phyloP scores from a whole-genome alignment of 2,888 invertebrate species.

The Hirtodrosophila histrioides region DNA sequence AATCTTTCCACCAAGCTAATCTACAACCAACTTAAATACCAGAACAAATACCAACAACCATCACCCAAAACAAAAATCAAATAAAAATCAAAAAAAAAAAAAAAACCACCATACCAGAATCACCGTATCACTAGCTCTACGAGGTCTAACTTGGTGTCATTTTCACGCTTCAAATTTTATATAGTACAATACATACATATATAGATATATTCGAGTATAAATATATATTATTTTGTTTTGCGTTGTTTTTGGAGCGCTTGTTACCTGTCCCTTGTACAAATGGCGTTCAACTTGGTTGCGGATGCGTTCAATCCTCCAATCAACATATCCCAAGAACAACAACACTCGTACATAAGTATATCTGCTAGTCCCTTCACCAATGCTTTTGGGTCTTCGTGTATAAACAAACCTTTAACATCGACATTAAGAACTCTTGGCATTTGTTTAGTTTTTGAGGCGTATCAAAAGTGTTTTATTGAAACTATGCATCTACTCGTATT shows the following conservation, averaged over 20 bases:
- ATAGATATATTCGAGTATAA: background rate
- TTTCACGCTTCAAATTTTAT: slow-evolving; percentile 72
- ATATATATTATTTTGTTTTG: slow-evolving; percentile 33
- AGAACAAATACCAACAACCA: slow-evolving; percentile 63
- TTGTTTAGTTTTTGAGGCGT: slow-evolving; percentile 3
- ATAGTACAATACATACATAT: slow-evolving; percentile 28
- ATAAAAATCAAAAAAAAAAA: slow-evolving; percentile 28
- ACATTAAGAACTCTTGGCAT: background rate
- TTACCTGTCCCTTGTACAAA: slow-evolving; percentile 35
- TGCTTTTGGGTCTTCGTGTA: slow-evolving; percentile 39
- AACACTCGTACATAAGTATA: slow-evolving; percentile 34
- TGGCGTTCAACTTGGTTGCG: slow-evolving; percentile 68
- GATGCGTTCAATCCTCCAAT: slow-evolving; percentile 57
- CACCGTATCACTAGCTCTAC: slow-evolving; percentile 80
- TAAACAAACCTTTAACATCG: slow-evolving; percentile 14
- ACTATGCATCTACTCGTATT: slow-evolving; percentile 47
- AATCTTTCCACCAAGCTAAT: slow-evolving; percentile 74
- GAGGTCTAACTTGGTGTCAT: slow-evolving; percentile 78
- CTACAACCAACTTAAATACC: slow-evolving; percentile 61
- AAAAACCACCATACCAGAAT: slow-evolving; percentile 58
- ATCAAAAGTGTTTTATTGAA: slow-evolving; percentile 30
- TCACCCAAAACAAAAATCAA: slow-evolving; percentile 43
- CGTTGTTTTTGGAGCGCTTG: slow-evolving; percentile 49
- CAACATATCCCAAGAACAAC: slow-evolving; percentile 41
- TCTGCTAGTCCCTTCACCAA: slow-evolving; percentile 40